Base-by-base conservation (phyloP, 2,888 invertebrate species). In the Yponomeuta cagnagella region DNA sequence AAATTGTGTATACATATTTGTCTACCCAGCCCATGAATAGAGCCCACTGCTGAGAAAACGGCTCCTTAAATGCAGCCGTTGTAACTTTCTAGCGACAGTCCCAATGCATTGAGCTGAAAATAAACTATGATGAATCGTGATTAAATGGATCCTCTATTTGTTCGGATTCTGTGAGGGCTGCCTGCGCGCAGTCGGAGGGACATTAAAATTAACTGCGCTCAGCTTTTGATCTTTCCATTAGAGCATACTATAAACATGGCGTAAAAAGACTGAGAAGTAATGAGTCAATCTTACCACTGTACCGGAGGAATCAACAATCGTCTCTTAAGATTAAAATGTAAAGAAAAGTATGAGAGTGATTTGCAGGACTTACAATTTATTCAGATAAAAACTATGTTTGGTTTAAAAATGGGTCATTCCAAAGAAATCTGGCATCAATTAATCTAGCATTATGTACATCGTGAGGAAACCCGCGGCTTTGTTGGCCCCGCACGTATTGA, bases 141-240 rank as follows among this genome's bases (percentile, higher is more conserved):
- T 43, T 43, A 43, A 43, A 12, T 52, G 64, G 10, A 90, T 87
- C 88, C 85, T 88, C 83, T 88, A 81, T 15, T 12, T 15, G 15
- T 58, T 58, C 52, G 15, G 79, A 68, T 67, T 33, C 64, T 64
- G 33, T 82, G 75, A 79, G 79, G 81, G 78, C 80, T 85, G 82
- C 52, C 52, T 15, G 52, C 52, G 82, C 86, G 86, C 85, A 86
- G 86, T 87, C 89, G 89, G 85, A 79, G 87, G 87, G 90, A 89
- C 90, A 90, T 90, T 90, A 91, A 92, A 90, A 90, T 90, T 89
- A 90, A 90, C 90, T 88, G 84, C 85, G 81, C 82, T 81, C 78
- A 79, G 81, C 90, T 84, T 92, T 91, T 92, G 91, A 92, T 92
- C 91, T 92, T 91, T 90, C 89, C 90, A 90, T 90, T 90, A 91